These are phyloP conservation scores for Acanthosepion lycidas DNA, from an alignment of 2,888 invertebrate genomes.

Conservation along the genomic window DNA sequence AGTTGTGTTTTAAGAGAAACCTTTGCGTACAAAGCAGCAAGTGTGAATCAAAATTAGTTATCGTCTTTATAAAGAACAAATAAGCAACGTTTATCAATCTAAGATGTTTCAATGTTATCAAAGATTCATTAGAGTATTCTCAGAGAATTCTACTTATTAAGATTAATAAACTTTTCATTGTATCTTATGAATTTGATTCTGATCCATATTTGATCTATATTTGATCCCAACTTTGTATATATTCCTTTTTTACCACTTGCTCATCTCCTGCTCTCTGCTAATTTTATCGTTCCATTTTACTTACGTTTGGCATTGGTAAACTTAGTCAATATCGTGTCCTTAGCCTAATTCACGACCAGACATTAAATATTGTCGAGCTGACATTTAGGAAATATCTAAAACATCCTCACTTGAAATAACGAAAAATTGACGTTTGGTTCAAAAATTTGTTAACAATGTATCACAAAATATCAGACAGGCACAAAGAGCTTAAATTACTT, in stretches of 20 bases:
- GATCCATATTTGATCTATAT: no score
- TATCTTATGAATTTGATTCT: no score
- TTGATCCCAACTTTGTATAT: not conserved
- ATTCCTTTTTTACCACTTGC: not conserved
- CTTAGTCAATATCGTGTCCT: not conserved
- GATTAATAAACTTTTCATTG: no score
- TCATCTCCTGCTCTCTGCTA: not conserved
- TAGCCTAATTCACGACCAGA: not conserved
- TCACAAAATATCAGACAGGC: not conserved
- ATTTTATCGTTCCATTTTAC: no score
- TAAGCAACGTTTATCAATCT: no score
- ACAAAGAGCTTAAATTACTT: not conserved
- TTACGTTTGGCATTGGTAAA: not conserved
- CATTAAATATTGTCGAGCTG: not conserved
- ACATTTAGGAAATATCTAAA: not conserved
- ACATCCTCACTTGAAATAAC: not conserved
- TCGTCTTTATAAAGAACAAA: no score
- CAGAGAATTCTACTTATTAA: no score
- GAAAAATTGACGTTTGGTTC: not conserved
- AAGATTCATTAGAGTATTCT: no score
- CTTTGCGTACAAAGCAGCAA: no score
- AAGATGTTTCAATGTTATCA: no score
- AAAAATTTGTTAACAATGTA: not conserved
- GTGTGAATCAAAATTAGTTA: no score
- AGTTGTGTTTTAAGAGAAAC: no score